Evolutionary conservation across 2,888 invertebrate species (phyloP).

Genomic region (Poecilobothrus nobilitatus): DNA sequence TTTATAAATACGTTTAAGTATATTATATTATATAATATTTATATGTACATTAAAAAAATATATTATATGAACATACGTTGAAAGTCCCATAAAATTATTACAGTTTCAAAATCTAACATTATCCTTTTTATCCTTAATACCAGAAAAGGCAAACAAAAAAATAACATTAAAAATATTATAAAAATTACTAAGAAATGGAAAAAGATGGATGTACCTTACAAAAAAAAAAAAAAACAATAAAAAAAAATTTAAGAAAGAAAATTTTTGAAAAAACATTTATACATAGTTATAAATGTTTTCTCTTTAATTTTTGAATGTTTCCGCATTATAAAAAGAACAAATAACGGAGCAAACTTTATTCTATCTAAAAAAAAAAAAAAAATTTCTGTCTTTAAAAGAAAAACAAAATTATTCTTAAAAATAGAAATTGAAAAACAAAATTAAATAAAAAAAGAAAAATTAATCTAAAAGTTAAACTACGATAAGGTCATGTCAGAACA

Average conservation of each 20-base stretch:
- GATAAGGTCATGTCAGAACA: not conserved
- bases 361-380: not conserved
- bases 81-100: slow-evolving; percentile 1
- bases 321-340: not conserved
- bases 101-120: not conserved
- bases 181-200: no score
- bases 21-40: no score
- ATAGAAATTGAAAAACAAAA: not conserved
- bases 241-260: not conserved
- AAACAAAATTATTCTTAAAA: not conserved
- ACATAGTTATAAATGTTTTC: not conserved
- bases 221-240: not conserved
- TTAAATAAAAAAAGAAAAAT: not conserved
- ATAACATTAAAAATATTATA: not conserved
- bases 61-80: no score
- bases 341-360: not conserved
- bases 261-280: not conserved
- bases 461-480: not conserved
- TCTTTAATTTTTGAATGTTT: not conserved
- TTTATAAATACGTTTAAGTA: not conserved
- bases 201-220: no score
- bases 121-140: slow-evolving; percentile 4
- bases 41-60: no score
- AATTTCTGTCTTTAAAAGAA: not conserved
- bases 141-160: not conserved